Base-by-base conservation (phyloP, 2,113 vertebrate species). In the Xenopus borealis region DNA sequence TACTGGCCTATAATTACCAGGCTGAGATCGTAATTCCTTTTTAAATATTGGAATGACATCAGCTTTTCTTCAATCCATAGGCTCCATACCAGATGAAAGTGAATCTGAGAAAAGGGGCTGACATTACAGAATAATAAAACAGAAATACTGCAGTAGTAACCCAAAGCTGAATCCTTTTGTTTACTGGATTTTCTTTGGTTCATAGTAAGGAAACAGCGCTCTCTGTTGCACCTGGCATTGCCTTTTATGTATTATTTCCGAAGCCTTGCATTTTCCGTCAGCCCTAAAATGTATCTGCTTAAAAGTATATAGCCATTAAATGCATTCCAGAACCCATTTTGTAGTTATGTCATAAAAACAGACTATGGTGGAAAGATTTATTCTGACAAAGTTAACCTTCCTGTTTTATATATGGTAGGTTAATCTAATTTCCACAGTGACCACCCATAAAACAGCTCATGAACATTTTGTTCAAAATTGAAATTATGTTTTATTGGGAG, bases 381-480 rank as follows among this genome's bases (percentile, higher is more conserved):
- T 78, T 80, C 19, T 63, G 82, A 66, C 0, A 62, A 7, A 66
- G 11, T 61, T 40, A 69, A 69, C 72, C 0, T 71, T 33, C 17
- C 69, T 75, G 7, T 72, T 81, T 62, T 47, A 69, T 72, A 40
- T 77, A 69, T 46, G 71, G 11, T 6, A 33, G 74, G 80, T 53
- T 50, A 78, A 76, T 44, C 9, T 18, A 45, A 17, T 61, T 62
- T 52, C 0, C 57, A 74, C 70, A 12, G 44, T 44, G 12, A 7
- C 12, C 75, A 66, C 14, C 7, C 3, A 70, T 59, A 63, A 73
- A 79, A 67, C 12, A 67, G 5, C 1, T 13, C 73, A 53, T 72
- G 11, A 69, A 62, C 3, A 17, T 75, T 75, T 81, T 69, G 5
- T 52, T 81, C 83, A 68, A 67, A 12, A 80, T 83, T 19, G 8